Evolutionary conservation across 2,888 invertebrate genomes (phyloP).

Genomic region (Drosophila rubida): DNA sequence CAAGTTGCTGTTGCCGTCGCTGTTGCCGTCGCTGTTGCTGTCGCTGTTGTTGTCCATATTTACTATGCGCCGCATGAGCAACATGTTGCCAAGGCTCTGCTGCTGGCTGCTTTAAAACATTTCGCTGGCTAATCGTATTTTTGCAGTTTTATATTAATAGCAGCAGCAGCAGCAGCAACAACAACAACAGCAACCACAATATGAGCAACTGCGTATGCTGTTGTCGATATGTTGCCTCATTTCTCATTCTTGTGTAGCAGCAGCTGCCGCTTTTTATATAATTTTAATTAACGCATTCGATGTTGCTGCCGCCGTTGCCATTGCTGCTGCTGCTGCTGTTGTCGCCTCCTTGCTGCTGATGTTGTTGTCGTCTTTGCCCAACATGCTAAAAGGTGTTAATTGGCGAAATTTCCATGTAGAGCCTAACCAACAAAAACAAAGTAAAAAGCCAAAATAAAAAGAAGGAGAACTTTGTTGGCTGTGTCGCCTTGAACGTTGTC

Average conservation of each 20-base stretch:
- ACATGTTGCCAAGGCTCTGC: conserved; percentile 69
- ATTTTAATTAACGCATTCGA: conserved; percentile 73
- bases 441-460: neutral
- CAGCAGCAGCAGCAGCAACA: conserved; percentile 32
- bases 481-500: conserved; percentile 79
- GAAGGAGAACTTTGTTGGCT: conserved; percentile 46
- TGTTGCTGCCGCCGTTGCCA: conserved; percentile 50
- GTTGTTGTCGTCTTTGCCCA: conserved; percentile 70
- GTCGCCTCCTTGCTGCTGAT: conserved; percentile 53
- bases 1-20: conserved; percentile 38
- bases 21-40: conserved; percentile 49
- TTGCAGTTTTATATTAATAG: conserved; percentile 76
- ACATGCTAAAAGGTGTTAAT: conserved; percentile 84
- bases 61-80: conserved; percentile 73
- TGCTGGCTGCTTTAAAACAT: conserved; percentile 53
- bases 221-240: conserved; percentile 61
- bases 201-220: conserved; percentile 49
- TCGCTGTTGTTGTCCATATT: conserved; percentile 66
- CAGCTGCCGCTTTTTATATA: conserved; percentile 65
- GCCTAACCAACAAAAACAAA: conserved; percentile 67
- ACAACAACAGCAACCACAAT: conserved; percentile 20
- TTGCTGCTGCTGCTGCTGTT: conserved; percentile 56
- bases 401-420: conserved; percentile 83
- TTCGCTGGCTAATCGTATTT: conserved; percentile 72
- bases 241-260: conserved; percentile 59